These are phyloP conservation scores for Eidolon helvum DNA, from an alignment of 2,113 vertebrate species.

Conservation along the genomic window DNA sequence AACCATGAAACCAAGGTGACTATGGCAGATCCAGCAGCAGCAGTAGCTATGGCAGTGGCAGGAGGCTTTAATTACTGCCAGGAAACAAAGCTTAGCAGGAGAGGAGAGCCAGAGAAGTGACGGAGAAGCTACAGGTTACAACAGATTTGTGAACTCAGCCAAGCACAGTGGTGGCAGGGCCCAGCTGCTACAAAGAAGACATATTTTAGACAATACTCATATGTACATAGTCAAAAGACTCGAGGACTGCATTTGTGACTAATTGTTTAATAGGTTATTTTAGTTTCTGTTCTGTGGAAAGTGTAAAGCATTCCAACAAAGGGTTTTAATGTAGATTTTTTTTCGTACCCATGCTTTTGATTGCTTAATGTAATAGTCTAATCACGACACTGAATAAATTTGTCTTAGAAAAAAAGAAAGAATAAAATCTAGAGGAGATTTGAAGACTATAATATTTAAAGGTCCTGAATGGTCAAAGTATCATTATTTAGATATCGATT, in stretches of 20 bases:
- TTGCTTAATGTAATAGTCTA: too few relatives aligned
- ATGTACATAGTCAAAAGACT: constrained; percentile 67
- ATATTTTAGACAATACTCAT: constrained; percentile 81
- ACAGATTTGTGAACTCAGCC: constrained; percentile 94
- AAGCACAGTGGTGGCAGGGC: constrained; percentile 93
- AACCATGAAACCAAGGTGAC: too few relatives aligned
- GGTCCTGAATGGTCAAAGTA: not conserved
- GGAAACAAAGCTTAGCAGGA: constrained; percentile 97
- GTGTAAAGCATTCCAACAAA: too few relatives aligned
- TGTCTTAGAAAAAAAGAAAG: not conserved
- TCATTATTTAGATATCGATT: not conserved
- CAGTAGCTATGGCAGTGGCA: too few relatives aligned
- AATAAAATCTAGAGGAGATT: not conserved
- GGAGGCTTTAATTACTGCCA: constrained; percentile 68
- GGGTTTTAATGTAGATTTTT: too few relatives aligned
- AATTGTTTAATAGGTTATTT: too few relatives aligned
- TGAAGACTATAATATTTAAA: not conserved
- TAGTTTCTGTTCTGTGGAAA: too few relatives aligned
- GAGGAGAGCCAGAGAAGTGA: constrained; percentile 95
- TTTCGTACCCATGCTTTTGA: too few relatives aligned
- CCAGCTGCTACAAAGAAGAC: constrained; percentile 92
- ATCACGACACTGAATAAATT: too few relatives aligned
- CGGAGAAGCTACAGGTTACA: constrained; percentile 97
- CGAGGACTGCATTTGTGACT: too few relatives aligned
- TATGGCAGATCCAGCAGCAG: too few relatives aligned